A percentile compares a stretch with the other conserved stretches of the same genome.
These are phyloP conservation scores for Lepus townsendii DNA, from an alignment of 2,797 vertebrate species.

Conservation along the genomic window DNA sequence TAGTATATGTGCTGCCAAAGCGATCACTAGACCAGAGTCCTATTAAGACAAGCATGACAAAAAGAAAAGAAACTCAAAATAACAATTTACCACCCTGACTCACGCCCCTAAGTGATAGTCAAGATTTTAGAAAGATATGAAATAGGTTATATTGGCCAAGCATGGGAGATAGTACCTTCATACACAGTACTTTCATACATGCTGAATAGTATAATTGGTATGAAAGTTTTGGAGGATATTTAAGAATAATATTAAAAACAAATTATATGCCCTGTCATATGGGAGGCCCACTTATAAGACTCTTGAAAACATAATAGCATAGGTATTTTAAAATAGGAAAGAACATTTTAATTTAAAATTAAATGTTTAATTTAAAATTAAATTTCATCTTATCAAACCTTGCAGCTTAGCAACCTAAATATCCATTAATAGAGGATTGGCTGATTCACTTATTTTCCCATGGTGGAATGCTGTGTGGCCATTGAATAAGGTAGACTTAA, in stretches of 20 bases:
- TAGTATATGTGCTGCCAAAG: too few relatives aligned
- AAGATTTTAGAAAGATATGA: conserved; percentile 39
- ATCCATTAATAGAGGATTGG: background rate
- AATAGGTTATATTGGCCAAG: background rate
- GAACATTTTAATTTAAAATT: conserved; percentile 25
- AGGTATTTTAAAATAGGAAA: conserved; percentile 4
- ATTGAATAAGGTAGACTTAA: conserved; percentile 33
- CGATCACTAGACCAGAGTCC: background rate
- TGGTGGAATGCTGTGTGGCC: background rate
- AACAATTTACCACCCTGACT: background rate
- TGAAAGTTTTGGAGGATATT: background rate
- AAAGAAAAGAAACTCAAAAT: background rate
- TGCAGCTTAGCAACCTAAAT: background rate
- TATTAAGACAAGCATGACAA: background rate
- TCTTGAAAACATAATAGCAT: conserved; percentile 12
- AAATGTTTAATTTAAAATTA: too few relatives aligned
- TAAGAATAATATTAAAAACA: conserved; percentile 40
- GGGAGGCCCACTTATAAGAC: background rate
- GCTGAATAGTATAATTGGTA: background rate
- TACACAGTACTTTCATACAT: background rate
- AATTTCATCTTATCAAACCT: too few relatives aligned
- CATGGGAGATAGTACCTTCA: background rate
- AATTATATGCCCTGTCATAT: background rate
- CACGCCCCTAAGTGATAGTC: background rate
- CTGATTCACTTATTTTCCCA: background rate